Percentiles rank a stretch among this genome's conserved stretches.
These are phyloP conservation scores for Corythoichthys haematopterus DNA, from an alignment of 2,113 vertebrate species.

Conservation along the genomic window DNA sequence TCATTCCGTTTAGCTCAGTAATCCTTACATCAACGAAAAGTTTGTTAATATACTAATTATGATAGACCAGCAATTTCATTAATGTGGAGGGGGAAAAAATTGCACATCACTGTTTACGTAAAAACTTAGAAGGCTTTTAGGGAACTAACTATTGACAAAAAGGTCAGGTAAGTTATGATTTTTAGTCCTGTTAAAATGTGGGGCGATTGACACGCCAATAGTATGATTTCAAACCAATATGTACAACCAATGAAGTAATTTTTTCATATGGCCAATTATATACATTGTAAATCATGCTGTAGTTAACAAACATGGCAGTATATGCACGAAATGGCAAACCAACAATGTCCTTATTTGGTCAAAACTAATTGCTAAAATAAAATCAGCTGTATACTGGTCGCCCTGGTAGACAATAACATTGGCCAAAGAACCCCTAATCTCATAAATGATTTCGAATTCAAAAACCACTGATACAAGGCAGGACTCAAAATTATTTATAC, in stretches of 20 bases:
- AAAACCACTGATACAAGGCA: conserved; percentile 52
- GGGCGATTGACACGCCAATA: conserved; percentile 22
- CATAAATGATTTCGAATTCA: conserved; percentile 40
- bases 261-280: conserved; percentile 12
- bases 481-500: conserved; percentile 54
- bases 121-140: neutral
- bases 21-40: neutral
- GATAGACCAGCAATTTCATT: conserved; percentile 5
- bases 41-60: conserved; percentile 2
- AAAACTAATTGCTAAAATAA: conserved; percentile 18
- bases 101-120: neutral
- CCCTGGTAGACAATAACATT: conserved; percentile 20
- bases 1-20: neutral
- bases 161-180: conserved; percentile 10
- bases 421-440: conserved; percentile 27
- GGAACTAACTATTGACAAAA: conserved; percentile 5
- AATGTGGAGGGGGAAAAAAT: neutral
- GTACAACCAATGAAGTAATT: conserved; percentile 21
- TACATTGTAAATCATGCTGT: conserved; percentile 12
- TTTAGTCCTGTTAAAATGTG: conserved; percentile 2
- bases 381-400: neutral
- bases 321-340: conserved; percentile 28
- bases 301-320: conserved; percentile 19
- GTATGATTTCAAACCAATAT: conserved; percentile 21
- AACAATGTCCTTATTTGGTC: conserved; percentile 30